Conservation (phyloP, 2,888 invertebrate genomes). For the Thecophora atra region DNA sequence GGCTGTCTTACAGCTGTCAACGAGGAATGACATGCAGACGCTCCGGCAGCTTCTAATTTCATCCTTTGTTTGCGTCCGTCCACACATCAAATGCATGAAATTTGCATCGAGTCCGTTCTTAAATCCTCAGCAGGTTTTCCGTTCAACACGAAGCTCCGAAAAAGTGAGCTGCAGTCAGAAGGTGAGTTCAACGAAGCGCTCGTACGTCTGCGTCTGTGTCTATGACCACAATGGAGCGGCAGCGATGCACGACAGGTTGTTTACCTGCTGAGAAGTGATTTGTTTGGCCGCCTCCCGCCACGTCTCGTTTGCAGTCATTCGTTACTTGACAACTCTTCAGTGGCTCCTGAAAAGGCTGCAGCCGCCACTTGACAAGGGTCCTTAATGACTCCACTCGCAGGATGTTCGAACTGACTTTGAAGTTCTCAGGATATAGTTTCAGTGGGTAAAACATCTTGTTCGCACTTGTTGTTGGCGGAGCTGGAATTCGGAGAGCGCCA, state of each 20-base stretch:
- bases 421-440: slow-evolving; percentile 48
- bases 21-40: slow-evolving; percentile 9
- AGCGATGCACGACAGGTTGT: slow-evolving; percentile 10
- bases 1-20: slow-evolving; percentile 33
- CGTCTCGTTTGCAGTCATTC: neutral
- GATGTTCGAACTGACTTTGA: slow-evolving; percentile 51
- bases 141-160: neutral
- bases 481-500: slow-evolving; percentile 4
- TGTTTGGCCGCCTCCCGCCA: neutral
- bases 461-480: slow-evolving; percentile 47
- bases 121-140: slow-evolving; percentile 12
- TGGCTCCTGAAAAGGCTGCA: slow-evolving; percentile 35
- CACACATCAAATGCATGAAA: slow-evolving; percentile 22
- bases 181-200: neutral
- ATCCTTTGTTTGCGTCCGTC: slow-evolving; percentile 24
- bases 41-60: slow-evolving; percentile 19
- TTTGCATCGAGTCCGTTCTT: slow-evolving; percentile 28
- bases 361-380: slow-evolving; percentile 61
- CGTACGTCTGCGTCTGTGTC: slow-evolving; percentile 25
- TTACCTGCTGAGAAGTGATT: slow-evolving; percentile 33
- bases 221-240: slow-evolving; percentile 18
- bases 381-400: slow-evolving; percentile 56
- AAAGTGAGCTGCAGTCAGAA: neutral
- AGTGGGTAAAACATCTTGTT: slow-evolving; percentile 63
- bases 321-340: slow-evolving; percentile 32